These are phyloP conservation scores for Apodemus speciosus DNA, from an alignment of 2,113 vertebrate genomes.

Conservation along the genomic window DNA sequence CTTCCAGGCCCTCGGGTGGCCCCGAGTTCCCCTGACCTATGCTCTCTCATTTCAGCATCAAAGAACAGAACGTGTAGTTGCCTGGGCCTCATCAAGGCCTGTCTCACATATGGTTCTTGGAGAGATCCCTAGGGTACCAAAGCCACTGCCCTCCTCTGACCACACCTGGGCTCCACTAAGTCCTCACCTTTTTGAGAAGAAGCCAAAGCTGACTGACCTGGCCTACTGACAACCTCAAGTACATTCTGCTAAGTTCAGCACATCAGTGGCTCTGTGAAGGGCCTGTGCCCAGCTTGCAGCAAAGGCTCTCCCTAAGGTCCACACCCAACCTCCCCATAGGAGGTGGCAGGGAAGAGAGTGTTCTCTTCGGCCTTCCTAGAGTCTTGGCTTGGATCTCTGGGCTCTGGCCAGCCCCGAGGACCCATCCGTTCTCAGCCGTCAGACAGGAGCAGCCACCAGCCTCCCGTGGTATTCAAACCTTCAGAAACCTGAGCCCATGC, in stretches of 20 bases:
- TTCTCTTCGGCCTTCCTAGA: background rate
- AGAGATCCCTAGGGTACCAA: background rate
- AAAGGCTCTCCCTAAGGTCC: background rate
- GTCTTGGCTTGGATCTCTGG: background rate
- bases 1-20: background rate
- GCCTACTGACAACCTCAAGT: background rate
- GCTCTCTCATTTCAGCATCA: background rate
- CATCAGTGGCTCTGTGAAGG: background rate
- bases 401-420: background rate
- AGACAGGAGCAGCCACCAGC: background rate
- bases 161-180: background rate
- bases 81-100: background rate
- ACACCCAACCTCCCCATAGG: background rate
- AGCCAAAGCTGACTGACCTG: background rate
- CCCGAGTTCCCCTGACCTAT: background rate
- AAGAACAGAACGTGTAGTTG: background rate
- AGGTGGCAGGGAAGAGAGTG: background rate
- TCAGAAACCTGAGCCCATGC: background rate
- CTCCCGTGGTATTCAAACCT: background rate
- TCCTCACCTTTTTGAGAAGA: background rate
- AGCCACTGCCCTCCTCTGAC: background rate
- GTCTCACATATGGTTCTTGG: background rate
- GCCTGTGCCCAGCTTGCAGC: background rate
- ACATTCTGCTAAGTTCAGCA: background rate
- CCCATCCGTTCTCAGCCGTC: slow-evolving; percentile 53